Conservation (phyloP, 2,113 vertebrate genomes). For the Nanorana parkeri region DNA sequence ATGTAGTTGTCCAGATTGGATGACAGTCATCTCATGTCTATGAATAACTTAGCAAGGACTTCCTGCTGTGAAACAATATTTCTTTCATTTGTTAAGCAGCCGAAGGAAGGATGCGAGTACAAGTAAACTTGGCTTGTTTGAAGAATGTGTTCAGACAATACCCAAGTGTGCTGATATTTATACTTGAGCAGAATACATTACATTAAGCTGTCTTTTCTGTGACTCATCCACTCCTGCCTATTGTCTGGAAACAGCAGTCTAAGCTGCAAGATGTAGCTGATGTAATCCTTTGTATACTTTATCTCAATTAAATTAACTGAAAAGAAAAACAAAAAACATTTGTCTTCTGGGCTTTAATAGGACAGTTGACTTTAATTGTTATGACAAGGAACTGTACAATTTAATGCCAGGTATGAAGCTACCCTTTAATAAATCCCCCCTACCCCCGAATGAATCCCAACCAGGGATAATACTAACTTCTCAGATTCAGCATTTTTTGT, state of each 20-base stretch:
- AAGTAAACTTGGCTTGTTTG: constrained; percentile 39
- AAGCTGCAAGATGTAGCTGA: not conserved
- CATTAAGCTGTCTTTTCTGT: constrained; percentile 44
- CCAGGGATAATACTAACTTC: too few relatives aligned
- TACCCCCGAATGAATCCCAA: too few relatives aligned
- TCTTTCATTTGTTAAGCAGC: constrained; percentile 17
- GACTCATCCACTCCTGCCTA: constrained; percentile 47
- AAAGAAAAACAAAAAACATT: not conserved
- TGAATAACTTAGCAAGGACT: not conserved
- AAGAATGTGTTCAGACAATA: constrained; percentile 43
- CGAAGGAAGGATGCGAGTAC: not conserved
- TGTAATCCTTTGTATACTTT: not conserved
- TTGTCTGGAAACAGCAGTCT: constrained; percentile 33
- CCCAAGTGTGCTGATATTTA: constrained; percentile 52
- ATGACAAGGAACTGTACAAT: too few relatives aligned
- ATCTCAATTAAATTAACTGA: not conserved
- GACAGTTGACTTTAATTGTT: too few relatives aligned
- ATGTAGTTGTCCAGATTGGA: too few relatives aligned
- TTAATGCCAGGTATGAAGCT: too few relatives aligned
- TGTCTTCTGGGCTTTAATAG: too few relatives aligned
- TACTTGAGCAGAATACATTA: constrained; percentile 49
- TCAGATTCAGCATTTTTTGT: too few relatives aligned
- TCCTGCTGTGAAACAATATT: not conserved
- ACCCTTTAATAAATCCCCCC: too few relatives aligned
- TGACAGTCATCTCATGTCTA: too few relatives aligned